phyloP scores from a whole-genome alignment of 2,797 vertebrate species.

The Sebastes cheni region DNA sequence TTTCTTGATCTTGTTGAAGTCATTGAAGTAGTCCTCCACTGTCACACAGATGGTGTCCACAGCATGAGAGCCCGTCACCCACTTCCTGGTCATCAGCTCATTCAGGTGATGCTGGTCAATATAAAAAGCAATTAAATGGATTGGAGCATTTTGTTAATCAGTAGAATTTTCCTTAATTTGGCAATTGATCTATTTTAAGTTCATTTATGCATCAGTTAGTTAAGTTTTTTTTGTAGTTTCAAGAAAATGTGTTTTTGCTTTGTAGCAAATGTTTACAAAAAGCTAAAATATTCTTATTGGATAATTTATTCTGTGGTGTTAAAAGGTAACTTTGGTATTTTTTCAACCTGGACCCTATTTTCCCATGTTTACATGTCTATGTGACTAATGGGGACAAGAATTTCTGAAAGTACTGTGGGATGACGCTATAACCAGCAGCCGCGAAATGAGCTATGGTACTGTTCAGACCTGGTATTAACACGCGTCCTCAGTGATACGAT shows the following conservation, averaged over 20 bases:
- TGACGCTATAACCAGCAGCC: too few species aligned
- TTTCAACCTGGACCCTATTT: too few species aligned
- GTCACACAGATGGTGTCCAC: constrained; percentile 98
- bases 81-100: constrained; percentile 95
- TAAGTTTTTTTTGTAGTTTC: neutral
- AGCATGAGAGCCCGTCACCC: constrained; percentile 91
- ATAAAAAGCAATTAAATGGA: neutral
- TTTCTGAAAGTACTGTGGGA: too few species aligned
- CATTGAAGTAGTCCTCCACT: constrained; percentile 97
- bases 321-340: too few species aligned
- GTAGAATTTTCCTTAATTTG: too few species aligned
- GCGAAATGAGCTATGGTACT: too few species aligned
- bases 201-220: neutral
- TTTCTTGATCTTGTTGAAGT: constrained; percentile 97
- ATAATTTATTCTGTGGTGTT: neutral
- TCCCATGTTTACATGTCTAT: too few species aligned
- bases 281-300: neutral
- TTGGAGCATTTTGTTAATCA: neutral
- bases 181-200: neutral
- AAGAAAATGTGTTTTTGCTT: neutral
- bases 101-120: constrained; percentile 88
- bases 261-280: neutral
- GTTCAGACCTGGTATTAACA: too few species aligned
- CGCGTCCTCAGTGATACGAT: too few species aligned
- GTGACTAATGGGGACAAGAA: too few species aligned